Conservation (phyloP, 92 coral and sea anemone species). For the Heteractis magnifica region DNA sequence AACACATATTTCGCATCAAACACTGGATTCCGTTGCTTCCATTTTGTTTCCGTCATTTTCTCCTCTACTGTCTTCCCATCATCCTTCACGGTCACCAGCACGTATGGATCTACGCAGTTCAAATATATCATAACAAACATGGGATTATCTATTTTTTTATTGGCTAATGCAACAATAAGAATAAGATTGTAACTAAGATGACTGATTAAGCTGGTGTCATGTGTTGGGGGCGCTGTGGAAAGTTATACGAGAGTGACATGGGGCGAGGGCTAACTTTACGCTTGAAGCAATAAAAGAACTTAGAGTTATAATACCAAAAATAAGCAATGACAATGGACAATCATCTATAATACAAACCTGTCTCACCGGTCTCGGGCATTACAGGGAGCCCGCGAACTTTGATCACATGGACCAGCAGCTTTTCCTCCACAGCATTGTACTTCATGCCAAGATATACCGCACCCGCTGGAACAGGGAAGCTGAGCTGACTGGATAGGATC, state of each 20-base stretch:
- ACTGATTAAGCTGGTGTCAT: not conserved
- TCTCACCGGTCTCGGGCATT: slow-evolving; percentile 17
- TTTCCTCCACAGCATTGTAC: slow-evolving; percentile 36
- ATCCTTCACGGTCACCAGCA: slow-evolving; percentile 39
- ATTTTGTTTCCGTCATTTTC: slow-evolving; percentile 10
- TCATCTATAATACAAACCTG: not conserved
- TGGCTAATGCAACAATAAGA: not conserved
- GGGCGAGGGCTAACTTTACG: not conserved
- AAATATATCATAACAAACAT: not conserved
- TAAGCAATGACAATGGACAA: not conserved
- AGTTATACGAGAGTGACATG: not conserved
- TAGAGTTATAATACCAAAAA: not conserved
- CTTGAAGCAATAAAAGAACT: not conserved
- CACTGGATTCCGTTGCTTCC: slow-evolving; percentile 35
- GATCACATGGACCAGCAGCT: slow-evolving; percentile 37
- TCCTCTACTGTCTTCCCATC: slow-evolving; percentile 29
- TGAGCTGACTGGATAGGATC: not conserved
- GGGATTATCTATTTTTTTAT: not conserved
- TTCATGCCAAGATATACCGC: slow-evolving; percentile 31
- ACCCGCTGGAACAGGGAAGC: slow-evolving; percentile 7
- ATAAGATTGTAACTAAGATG: not conserved
- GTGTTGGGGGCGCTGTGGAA: not conserved
- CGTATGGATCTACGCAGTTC: slow-evolving; percentile 27
- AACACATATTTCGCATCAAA: slow-evolving; percentile 33
- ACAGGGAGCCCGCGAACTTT: slow-evolving; percentile 44